phyloP scores from a whole-genome alignment of 2,797 vertebrate genomes.

The Pelobates cultripes region DNA sequence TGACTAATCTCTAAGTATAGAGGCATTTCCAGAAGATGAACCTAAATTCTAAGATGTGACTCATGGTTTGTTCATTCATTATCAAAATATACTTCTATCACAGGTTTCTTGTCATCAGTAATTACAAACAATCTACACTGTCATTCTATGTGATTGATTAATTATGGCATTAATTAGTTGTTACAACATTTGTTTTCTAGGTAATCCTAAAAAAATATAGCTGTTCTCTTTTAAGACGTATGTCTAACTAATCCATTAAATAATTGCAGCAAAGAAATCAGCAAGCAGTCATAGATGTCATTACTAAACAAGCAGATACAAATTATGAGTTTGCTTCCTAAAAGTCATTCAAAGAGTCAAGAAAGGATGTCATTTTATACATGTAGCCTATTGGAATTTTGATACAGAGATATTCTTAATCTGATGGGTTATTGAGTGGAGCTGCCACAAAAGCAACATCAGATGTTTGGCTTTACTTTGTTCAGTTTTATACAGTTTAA shows the following conservation, averaged over 20 bases:
- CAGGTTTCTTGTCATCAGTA: slow-evolving; percentile 28
- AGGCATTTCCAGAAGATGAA: slow-evolving; percentile 5
- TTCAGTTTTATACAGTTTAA: too few relatives aligned
- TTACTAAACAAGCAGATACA: background rate
- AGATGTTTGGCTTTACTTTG: too few relatives aligned
- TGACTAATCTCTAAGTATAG: background rate
- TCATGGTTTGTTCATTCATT: slow-evolving; percentile 20
- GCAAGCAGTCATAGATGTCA: background rate
- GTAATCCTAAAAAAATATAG: slow-evolving; percentile 29
- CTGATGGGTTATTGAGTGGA: too few relatives aligned
- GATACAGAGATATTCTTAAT: too few relatives aligned
- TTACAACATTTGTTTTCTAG: slow-evolving; percentile 36
- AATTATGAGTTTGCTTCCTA: background rate
- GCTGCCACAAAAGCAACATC: too few relatives aligned
- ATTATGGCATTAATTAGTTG: slow-evolving; percentile 37
- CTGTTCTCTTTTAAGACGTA: slow-evolving; percentile 27
- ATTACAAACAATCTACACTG: slow-evolving; percentile 20
- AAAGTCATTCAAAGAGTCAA: background rate
- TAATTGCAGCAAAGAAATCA: slow-evolving; percentile 3
- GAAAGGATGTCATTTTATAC: too few relatives aligned
- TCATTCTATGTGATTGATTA: slow-evolving; percentile 23
- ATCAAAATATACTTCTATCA: slow-evolving; percentile 38
- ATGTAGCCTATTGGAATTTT: too few relatives aligned
- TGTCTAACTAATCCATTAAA: slow-evolving; percentile 23
- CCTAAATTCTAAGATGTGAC: background rate